Evolutionary conservation across 2,888 invertebrate genomes (phyloP), one percentile per base, ranked within the genome.

Genomic region (Clusia tigrina): DNA sequence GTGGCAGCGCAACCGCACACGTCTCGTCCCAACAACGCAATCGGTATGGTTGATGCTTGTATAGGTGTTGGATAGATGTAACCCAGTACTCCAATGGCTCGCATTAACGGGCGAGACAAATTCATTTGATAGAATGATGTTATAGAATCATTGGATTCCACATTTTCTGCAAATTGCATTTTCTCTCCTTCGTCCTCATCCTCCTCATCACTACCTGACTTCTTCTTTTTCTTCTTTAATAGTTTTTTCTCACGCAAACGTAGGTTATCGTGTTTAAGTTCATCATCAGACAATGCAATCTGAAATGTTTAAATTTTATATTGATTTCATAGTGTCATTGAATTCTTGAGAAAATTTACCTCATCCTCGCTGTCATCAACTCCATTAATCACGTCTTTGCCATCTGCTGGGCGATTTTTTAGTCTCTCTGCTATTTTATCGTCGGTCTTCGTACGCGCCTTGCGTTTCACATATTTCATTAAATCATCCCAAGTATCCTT

Each of bases 1-100:
- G 98, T 99, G 0, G 98, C 97, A 25, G 99, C 98, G 86, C 98
- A 99, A 10, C 97, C 99, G 85, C 98, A 98, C 71, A 99, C 90
- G 83, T 99, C 99, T 74, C 93, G 89, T 17, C 98, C 96, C 71
- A 94, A 85, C 62, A 99, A 85, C 2, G 96, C 98, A 10, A 97
- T 88, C 1, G 99, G 98, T 80, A 99, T 94, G 0, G 97, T 95
- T 0, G 96, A 92, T 1, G 95, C 89, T 84, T 99, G 99, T 76
- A 99, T 98, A 0, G 98, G 98, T 0, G 99, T 99, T 0, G 99
- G 98, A 79, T 94, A 93, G 2, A 92, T 89, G 83, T 93, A 98
- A 71, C 94, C 95, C 83, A 98, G 87, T 1, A 91, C 87, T 1
- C 91, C 90, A 48, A 98, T 91, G 0, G 98, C 94, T 81, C 97